Base-by-base conservation (phyloP, 2,113 vertebrate genomes). In the Zingel zingel region DNA sequence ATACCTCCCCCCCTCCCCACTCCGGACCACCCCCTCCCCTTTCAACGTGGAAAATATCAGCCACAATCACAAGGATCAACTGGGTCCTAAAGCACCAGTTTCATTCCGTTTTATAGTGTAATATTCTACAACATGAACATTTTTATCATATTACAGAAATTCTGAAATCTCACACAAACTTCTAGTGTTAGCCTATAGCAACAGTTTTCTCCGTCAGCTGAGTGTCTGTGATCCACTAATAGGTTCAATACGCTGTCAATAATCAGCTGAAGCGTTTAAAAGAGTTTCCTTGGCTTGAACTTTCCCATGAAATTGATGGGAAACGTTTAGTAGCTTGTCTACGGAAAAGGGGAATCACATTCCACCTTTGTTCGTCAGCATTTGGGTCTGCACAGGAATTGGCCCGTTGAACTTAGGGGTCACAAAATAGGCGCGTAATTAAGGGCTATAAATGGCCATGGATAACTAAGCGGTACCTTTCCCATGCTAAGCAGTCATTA, bases 371-470 rank as follows among this genome's bases (percentile, higher is more conserved):
- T 94, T 95, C 92, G 57, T 86, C 85, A 80, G 85, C 91, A 86
- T 92, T 93, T 92, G 90, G 91, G 90, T 92, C 92, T 67, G 77
- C 92, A 91, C 92, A 94, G 94, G 92, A 95, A 95, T 91, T 95
- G 89, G 91, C 91, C 90, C 75, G 82, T 81, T 95, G 95, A 95
- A 94, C 94, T 88, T 76, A 77, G 89, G 81, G 95, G 94, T 95
- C 94, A 95, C 90, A 88, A 95, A 95, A 95, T 95, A 94, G 94
- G 93, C 84, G 81, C 75, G 83, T 91, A 95, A 95, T 95, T 95
- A 94, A 93, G 85, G 91, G 89, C 90, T 95, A 94, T 94, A 94
- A 95, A 95, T 94, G 93, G 94, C 77, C 83, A 64, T 27, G 92
- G 89, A 90, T 89, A 92, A 84, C 83, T 92, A 88, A 89, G 85